Evolutionary conservation across 2,113 vertebrate genomes (phyloP), one percentile per base, ranked within the genome.

Genomic region (Struthio camelus): DNA sequence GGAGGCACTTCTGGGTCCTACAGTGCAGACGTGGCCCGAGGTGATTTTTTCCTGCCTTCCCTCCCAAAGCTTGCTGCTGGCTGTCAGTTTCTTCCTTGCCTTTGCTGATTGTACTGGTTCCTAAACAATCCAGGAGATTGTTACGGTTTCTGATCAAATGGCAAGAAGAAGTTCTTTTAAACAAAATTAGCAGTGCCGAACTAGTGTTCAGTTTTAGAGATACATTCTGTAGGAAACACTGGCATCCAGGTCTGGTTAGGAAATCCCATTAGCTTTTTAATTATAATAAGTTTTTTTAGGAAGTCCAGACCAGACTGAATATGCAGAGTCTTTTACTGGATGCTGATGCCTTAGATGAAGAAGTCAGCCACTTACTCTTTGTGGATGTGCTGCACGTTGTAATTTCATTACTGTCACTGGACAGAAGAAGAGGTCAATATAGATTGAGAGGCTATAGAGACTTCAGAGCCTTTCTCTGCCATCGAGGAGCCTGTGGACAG

Each of bases 31-130:
- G 19, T 42, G 53, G 53, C 48, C 91, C 1, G 0, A n/a, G 40
- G 38, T 80, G 36, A 0, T 25, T 96, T 54, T 96, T 87, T 58
- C 40, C 15, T 67, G 30, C 44, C 13, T 85, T 89, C 85, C 22
- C 80, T 77, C 36, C 44, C 14, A 53, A 82, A 32, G 15, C 23
- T 94, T 81, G 58, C 59, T 75, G 72, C 61, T 91, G 79, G 11
- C 62, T 66, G 53, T 65, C 11, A 1, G 50, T 88, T 80, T 91
- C 53, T 67, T 27, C 30, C 19, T 59, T 51, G 8, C 1, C 0
- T 76, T 91, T 87, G 77, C 80, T 89, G 73, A 48, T 92, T 59
- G 94, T 58, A 75, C 69, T 90, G 80, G 61, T 81, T 84, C 77
- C 5, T 23, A 51, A n/a, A 23, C 70, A 85, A 44, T 27, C 46